Evolutionary conservation across 1,140 invertebrate species (phyloP).

Genomic region (Lethrus apterus): DNA sequence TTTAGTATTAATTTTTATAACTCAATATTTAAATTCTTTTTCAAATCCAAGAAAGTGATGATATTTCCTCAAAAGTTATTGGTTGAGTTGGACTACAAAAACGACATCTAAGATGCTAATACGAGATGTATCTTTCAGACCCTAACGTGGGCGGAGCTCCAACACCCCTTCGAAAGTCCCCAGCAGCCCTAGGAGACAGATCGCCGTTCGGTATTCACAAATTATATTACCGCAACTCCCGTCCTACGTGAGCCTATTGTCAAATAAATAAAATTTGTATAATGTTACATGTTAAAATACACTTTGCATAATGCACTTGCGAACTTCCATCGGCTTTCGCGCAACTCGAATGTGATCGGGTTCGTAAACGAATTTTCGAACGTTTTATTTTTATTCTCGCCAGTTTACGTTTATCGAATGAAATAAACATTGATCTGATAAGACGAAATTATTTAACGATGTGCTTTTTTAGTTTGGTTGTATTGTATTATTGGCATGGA

Average conservation of each 20-base stretch:
- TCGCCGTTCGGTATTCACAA: constrained; percentile 40
- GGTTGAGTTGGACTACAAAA: no score
- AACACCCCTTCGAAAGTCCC: constrained; percentile 14
- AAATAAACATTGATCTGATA: no score
- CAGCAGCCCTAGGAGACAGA: constrained; percentile 34
- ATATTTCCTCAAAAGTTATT: no score
- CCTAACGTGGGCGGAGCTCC: constrained; percentile 17
- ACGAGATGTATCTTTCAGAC: constrained; percentile 9
- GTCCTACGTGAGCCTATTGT: constrained; percentile 42
- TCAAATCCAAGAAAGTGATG: no score
- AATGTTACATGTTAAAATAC: constrained; percentile 42
- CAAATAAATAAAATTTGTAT: constrained; percentile 44
- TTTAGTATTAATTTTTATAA: no score
- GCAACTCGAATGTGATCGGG: constrained; percentile 36
- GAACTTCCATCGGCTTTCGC: constrained; percentile 26
- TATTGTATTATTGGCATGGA: no score
- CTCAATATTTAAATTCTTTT: no score
- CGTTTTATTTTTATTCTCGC: neutral
- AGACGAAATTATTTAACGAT: no score
- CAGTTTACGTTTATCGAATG: no score
- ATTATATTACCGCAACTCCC: constrained; percentile 39
- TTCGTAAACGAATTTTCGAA: constrained; percentile 22
- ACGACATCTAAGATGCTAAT: constrained; percentile 20
- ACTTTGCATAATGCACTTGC: constrained; percentile 40
- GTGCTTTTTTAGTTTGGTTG: no score